Percentiles rank a stretch among this genome's conserved stretches.
Evolutionary conservation across 2,797 vertebrate species (phyloP).

Genomic region (Poecilia velifera): DNA sequence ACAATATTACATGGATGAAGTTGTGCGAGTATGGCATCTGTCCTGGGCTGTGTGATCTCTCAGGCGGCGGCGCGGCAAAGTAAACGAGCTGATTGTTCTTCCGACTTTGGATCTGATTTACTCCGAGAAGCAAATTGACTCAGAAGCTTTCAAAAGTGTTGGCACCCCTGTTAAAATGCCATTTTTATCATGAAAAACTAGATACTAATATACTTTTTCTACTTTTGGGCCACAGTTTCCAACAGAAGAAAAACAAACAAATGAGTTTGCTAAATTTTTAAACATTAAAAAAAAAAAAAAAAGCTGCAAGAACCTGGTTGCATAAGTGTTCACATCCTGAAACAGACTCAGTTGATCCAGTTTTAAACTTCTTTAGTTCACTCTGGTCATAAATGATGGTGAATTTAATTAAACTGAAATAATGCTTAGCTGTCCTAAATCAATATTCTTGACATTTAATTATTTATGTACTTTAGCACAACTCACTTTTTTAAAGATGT

Average conservation of each 20-base stretch:
- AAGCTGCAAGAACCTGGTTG: not conserved
- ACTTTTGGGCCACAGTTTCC: not conserved
- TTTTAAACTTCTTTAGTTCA: not conserved
- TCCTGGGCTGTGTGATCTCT: slow-evolving; percentile 40
- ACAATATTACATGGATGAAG: slow-evolving; percentile 42
- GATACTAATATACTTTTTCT: not conserved
- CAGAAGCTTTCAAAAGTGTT: not conserved
- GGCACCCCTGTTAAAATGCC: not conserved
- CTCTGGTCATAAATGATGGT: not conserved
- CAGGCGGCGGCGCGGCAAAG: slow-evolving; percentile 17
- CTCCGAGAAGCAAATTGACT: not conserved
- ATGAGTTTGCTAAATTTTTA: not conserved
- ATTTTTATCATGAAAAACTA: not conserved
- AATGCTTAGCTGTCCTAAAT: not conserved
- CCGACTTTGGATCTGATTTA: slow-evolving; percentile 6
- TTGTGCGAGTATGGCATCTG: slow-evolving; percentile 27
- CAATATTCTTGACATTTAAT: not conserved
- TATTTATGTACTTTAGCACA: not conserved
- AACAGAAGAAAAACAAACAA: not conserved
- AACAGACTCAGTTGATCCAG: not conserved
- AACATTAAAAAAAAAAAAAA: not conserved
- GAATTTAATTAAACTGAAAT: not conserved
- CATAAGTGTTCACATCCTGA: not conserved
- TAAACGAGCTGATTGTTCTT: slow-evolving; percentile 24
- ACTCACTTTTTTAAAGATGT: not conserved